Base-by-base conservation (phyloP, 2,888 invertebrate species). In the Heliconius charithonia region DNA sequence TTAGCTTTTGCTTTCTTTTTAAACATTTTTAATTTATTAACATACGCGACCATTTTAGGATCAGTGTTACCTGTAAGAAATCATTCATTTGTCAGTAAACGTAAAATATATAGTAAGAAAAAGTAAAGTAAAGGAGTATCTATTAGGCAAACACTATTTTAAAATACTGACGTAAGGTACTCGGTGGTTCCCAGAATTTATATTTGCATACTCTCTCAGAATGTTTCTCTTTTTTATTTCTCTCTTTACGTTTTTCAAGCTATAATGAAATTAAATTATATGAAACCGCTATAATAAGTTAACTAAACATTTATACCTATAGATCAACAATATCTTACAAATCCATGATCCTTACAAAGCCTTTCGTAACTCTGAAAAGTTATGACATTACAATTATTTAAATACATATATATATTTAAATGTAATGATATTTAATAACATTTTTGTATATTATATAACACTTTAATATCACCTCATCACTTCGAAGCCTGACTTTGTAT, bases 151-250 rank as follows among this genome's bases (percentile, higher is more conserved):
- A 27, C 4, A 27, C 25, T 74, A 67, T 51, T 22, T 62, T 27
- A 29, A 71, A 22, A 74, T 75, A 87, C 92, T 88, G 83, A 93
- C 94, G 91, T 77, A 93, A 86, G 6, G 91, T 87, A 83, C 88
- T 90, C 0, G 94, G 94, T 19, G 94, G 89, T 83, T 92, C 92
- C 94, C 94, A 94, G 86, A 94, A 94, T 82, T 93, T 93, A 81
- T 93, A 93, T 80, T 83, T 89, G 81, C 93, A 93, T 32, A 88
- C 77, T 82, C 92, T 87, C 83, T 91, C 91, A 6, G 78, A 78
- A 83, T 87, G 85, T 78, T 88, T 85, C 75, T 87, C 86, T 81
- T 88, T 88, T 78, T 85, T 90, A 82, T 92, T 93, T 81, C 92
- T 88, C 59, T 91, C 89, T 83, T 88, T 89, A 4, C 93, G 89